Percentiles rank a stretch among this genome's conserved stretches.
phyloP scores from a whole-genome alignment of 2,113 vertebrate species.

The Dicaeum eximium region DNA sequence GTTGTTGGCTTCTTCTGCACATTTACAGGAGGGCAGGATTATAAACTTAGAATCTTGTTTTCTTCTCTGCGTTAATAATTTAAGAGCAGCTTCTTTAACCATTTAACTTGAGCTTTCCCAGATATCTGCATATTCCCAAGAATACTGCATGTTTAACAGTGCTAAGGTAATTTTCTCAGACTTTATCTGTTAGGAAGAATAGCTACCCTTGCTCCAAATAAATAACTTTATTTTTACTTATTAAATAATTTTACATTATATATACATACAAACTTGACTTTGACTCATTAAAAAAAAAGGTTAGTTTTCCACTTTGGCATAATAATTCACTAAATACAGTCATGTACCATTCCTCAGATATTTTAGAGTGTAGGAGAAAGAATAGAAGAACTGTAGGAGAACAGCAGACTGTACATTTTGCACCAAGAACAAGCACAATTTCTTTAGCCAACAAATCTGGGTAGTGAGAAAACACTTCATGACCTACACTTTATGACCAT shows the following conservation, averaged over 20 bases:
- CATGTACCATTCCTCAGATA: constrained; percentile 49
- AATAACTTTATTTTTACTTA: neutral
- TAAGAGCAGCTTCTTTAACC: constrained; percentile 14
- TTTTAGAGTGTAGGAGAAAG: constrained; percentile 58
- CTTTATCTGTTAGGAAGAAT: neutral
- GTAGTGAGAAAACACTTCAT: neutral
- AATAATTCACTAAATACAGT: neutral
- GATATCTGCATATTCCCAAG: too few relatives aligned
- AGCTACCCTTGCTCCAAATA: neutral
- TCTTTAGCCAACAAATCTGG: neutral
- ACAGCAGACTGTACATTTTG: constrained; percentile 25
- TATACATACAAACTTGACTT: neutral
- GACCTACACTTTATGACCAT: too few relatives aligned
- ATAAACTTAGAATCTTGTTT: neutral
- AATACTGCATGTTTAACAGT: neutral
- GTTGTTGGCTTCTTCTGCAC: constrained; percentile 19
- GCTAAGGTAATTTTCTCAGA: neutral
- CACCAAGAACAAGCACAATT: neutral
- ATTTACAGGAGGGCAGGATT: neutral
- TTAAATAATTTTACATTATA: neutral
- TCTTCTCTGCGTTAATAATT: neutral
- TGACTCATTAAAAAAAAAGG: neutral
- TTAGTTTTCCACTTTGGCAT: neutral
- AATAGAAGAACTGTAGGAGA: neutral
- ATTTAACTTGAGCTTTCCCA: neutral